A percentile compares a stretch with the other conserved stretches of the same genome.
These are phyloP conservation scores for Galemys pyrenaicus DNA, from an alignment of 2,113 vertebrate species.

Conservation along the genomic window DNA sequence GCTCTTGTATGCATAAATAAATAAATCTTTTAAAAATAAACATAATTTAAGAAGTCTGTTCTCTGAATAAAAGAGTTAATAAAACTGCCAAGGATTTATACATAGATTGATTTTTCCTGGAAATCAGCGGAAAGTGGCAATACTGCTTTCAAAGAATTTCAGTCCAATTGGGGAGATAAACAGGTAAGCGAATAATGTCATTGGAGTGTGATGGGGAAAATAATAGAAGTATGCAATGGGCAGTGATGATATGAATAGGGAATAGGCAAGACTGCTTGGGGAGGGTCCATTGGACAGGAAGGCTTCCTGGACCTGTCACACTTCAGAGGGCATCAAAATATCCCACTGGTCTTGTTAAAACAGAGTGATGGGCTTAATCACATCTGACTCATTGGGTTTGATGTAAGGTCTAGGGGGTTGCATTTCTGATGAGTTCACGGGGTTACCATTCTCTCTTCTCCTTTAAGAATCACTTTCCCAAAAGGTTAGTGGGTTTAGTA, in stretches of 20 bases:
- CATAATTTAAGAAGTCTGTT: conserved; percentile 49
- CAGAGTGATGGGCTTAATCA: background rate
- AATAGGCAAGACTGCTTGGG: background rate
- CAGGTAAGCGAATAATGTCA: background rate
- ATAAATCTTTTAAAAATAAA: no score
- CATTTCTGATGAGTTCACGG: background rate
- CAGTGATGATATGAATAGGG: background rate
- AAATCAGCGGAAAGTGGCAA: background rate
- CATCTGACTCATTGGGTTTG: background rate
- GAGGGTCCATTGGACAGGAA: background rate
- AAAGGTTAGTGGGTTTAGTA: background rate
- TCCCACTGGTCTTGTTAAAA: background rate
- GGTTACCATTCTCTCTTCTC: background rate
- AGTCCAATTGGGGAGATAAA: background rate
- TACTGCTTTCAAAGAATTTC: background rate
- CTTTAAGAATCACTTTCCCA: background rate
- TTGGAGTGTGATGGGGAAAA: background rate
- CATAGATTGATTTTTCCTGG: background rate
- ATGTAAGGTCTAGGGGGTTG: background rate
- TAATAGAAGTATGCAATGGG: no score
- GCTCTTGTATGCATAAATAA: no score
- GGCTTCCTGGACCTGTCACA: background rate
- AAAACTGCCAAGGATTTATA: background rate
- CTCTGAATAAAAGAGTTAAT: conserved; percentile 51
- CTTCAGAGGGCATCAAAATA: background rate